These are phyloP conservation scores for Sorex araneus DNA, from an alignment of 2,113 vertebrate species.

Conservation along the genomic window DNA sequence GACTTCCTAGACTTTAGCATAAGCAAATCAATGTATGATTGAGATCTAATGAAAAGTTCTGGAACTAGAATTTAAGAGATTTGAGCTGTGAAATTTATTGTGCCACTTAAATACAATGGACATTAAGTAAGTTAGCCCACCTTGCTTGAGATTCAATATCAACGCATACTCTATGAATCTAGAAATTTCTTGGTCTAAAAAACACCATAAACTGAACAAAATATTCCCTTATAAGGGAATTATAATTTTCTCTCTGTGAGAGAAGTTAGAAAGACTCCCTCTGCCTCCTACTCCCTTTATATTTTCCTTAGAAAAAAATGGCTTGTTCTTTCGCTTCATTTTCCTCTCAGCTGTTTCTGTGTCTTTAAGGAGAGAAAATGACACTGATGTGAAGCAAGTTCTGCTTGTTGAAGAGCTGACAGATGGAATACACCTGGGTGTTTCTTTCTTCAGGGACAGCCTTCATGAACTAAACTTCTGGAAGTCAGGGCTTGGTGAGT, in stretches of 20 bases:
- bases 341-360: conserved; percentile 39
- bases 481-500: conserved; percentile 34
- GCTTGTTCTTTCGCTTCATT: conserved; percentile 16
- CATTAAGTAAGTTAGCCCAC: background rate
- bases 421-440: conserved; percentile 4
- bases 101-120: background rate
- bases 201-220: too few relatives aligned
- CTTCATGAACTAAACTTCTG: background rate
- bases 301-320: conserved; percentile 39
- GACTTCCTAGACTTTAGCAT: background rate
- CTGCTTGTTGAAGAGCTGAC: conserved; percentile 10
- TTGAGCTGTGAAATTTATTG: background rate
- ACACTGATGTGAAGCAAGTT: background rate
- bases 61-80: background rate
- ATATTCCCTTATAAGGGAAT: background rate
- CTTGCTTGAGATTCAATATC: background rate
- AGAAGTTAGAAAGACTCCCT: conserved; percentile 31
- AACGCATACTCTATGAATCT: background rate
- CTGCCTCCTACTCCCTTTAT: background rate
- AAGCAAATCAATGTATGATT: background rate
- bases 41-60: background rate
- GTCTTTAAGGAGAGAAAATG: background rate
- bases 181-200: conserved; percentile 40
- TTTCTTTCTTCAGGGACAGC: conserved; percentile 46
- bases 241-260: background rate